phyloP scores from a whole-genome alignment of 2,888 invertebrate genomes.

The Plagiodera versicolora region DNA sequence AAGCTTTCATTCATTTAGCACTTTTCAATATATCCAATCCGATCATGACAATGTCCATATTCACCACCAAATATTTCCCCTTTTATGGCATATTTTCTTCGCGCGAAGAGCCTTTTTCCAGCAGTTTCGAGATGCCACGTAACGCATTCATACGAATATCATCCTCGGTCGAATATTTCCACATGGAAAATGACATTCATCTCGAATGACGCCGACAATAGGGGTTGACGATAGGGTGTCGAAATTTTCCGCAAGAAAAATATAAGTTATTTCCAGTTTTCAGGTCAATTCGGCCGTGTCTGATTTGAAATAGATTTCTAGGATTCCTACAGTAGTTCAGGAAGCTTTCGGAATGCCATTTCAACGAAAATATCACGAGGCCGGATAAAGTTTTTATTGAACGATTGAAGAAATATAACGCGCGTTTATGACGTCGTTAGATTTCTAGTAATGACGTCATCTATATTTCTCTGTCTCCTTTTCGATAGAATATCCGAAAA shows the following conservation, averaged over 20 bases:
- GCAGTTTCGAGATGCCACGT: neutral
- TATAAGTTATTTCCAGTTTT: neutral
- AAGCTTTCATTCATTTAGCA: too few relatives aligned
- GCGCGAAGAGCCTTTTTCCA: neutral
- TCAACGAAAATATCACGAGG: neutral
- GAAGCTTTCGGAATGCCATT: neutral
- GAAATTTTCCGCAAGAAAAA: neutral
- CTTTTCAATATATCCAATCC: too few relatives aligned
- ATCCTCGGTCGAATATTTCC: neutral
- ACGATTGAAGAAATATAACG: too few relatives aligned
- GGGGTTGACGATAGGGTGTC: conserved; percentile 5
- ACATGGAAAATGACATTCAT: conserved; percentile 8
- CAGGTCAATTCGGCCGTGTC: neutral
- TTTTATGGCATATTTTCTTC: neutral
- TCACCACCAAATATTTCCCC: neutral
- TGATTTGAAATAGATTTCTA: neutral
- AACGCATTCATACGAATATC: neutral
- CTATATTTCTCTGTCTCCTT: too few relatives aligned
- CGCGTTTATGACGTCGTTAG: too few relatives aligned
- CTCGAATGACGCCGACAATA: conserved; percentile 9
- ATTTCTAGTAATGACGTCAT: too few relatives aligned
- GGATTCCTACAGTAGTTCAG: neutral
- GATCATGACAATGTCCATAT: neutral
- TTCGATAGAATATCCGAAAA: too few relatives aligned
- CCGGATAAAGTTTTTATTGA: too few relatives aligned